Evolutionary conservation across 2,113 vertebrate species (phyloP).

Genomic region (Oreotrochilus melanogaster): DNA sequence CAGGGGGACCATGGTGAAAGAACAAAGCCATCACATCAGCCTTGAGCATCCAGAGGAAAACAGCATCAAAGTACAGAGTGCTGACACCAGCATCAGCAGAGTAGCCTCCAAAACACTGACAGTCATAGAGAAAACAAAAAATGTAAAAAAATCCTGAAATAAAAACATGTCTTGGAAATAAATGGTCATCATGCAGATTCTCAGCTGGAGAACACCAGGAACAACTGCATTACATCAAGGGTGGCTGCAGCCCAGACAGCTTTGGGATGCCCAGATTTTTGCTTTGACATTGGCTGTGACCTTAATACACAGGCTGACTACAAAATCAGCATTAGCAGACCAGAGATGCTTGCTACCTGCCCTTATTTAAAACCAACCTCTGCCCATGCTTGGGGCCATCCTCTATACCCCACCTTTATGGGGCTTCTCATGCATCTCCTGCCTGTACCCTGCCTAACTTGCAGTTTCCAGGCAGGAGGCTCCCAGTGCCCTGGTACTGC

Average conservation of each 20-base stretch:
- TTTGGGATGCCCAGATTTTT: not conserved
- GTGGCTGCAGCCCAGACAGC: not conserved
- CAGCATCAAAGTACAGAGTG: not conserved
- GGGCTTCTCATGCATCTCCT: not conserved
- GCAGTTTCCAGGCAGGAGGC: not conserved
- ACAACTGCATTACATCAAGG: not conserved
- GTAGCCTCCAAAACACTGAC: not conserved
- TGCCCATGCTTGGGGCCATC: not conserved
- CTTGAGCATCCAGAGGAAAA: not conserved
- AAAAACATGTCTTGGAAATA: not conserved
- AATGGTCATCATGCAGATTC: not conserved
- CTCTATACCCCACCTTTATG: not conserved
- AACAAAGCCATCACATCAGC: not conserved
- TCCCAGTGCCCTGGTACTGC: not conserved
- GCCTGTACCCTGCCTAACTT: not conserved
- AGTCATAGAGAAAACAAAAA: not conserved
- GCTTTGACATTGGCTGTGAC: conserved; percentile 10
- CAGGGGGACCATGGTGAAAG: not conserved
- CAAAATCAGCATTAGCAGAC: not conserved
- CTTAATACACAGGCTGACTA: not conserved
- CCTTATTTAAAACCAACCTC: not conserved
- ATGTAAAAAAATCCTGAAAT: not conserved
- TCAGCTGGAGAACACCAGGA: not conserved
- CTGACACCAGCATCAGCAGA: not conserved
- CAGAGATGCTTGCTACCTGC: not conserved